Base-by-base conservation (phyloP, 2,113 vertebrate genomes). In the Cyanistes caeruleus region DNA sequence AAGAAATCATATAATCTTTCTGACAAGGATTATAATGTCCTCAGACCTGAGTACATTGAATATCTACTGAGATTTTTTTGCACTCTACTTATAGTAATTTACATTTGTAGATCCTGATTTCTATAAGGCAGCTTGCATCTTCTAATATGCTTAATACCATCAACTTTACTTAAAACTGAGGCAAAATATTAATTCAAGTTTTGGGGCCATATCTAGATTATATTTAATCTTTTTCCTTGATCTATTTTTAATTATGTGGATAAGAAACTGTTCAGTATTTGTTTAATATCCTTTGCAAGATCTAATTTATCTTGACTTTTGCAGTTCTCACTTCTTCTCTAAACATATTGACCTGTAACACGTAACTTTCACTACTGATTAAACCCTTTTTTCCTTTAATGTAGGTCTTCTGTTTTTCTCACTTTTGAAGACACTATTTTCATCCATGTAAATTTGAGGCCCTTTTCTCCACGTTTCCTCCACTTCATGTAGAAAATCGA, bases 211-310 rank as follows among this genome's bases (percentile, higher is more conserved):
- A 67, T 80, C 75, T 88, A 88, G 59, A 90, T 85, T 77, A 52
- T 48, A 84, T 88, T 95, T 92, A 93, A 89, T 84, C 51, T 84
- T 31, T 90, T 84, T 59, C 60, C 64, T 96, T 94, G 72, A 93
- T 95, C 72, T 95, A 77, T 95, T 93, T 97, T 93, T 97, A 95
- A 95, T 95, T 90, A 92, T 74, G 48, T 95, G 79, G 35, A 59
- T 86, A 95, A 81, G 76, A 67, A 92, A 95, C 59, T 88, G 90
- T 81, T 88, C 68, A 70, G 75, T 95, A 93, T 95, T 92, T 95
- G 83, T 90, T 95, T 95, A 95, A 93, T 89, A 92, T 93, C 52
- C 25, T 95, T 77, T 86, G 33, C 73, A 95, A 90, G 55, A 74
- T 90, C 89, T 89, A 92, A 93, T 97, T 92, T 95, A 77, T 89